These are phyloP conservation scores for Carassius gibelio DNA, from an alignment of 2,113 vertebrate genomes.

Conservation along the genomic window DNA sequence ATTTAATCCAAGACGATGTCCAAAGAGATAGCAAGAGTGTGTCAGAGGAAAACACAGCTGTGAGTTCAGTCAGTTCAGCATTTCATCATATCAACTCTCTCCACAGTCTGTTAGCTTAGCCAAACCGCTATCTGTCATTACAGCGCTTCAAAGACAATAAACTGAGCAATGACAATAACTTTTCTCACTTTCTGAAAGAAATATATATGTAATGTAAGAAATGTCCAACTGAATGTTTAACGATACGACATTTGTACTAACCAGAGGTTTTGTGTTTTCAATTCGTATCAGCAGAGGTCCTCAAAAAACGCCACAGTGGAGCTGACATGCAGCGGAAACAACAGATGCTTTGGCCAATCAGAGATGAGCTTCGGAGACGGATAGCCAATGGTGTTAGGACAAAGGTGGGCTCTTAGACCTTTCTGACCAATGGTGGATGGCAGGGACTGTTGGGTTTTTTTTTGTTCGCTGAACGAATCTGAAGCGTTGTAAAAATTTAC, in stretches of 20 bases:
- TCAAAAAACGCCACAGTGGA: slow-evolving; percentile 23
- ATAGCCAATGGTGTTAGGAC: background rate
- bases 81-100: slow-evolving; percentile 40
- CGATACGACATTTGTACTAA: slow-evolving; percentile 32
- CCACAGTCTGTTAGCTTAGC: slow-evolving; percentile 28
- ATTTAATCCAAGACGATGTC: background rate
- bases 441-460: background rate
- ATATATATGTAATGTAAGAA: background rate
- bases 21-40: background rate
- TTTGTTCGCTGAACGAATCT: background rate
- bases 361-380: background rate
- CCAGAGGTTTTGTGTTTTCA: slow-evolving; percentile 34
- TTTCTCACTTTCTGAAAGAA: background rate
- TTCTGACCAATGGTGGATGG: background rate
- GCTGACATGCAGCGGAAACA: slow-evolving; percentile 42
- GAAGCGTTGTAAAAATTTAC: background rate
- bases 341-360: slow-evolving; percentile 24
- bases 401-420: background rate
- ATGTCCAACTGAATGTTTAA: background rate
- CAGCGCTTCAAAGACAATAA: slow-evolving; percentile 6
- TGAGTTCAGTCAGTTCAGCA: background rate
- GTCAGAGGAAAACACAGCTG: background rate
- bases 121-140: slow-evolving; percentile 12
- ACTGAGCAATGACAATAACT: slow-evolving; percentile 8
- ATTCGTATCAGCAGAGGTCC: slow-evolving; percentile 32